Percentiles rank a stretch among this genome's conserved stretches.
These are phyloP conservation scores for Brassicogethes aeneus DNA, from an alignment of 2,888 invertebrate species.

Conservation along the genomic window DNA sequence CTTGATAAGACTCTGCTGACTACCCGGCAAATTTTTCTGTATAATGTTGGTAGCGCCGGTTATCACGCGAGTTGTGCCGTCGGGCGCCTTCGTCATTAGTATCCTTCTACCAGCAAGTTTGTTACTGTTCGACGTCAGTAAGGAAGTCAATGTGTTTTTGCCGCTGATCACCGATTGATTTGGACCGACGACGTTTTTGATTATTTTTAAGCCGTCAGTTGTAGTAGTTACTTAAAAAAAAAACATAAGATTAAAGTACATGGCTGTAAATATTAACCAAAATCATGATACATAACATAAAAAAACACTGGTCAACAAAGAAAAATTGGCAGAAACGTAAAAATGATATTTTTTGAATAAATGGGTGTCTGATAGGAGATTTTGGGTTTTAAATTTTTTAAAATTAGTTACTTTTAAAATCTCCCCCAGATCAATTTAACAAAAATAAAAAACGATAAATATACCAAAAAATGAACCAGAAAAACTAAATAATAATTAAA, in stretches of 20 bases:
- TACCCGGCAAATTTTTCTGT: slow-evolving; percentile 39
- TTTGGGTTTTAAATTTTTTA: too few relatives aligned
- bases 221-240: slow-evolving; percentile 22
- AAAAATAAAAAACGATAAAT: slow-evolving; percentile 6
- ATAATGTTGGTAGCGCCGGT: slow-evolving; percentile 49
- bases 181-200: slow-evolving; percentile 56
- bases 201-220: slow-evolving; percentile 54
- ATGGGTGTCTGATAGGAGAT: too few relatives aligned
- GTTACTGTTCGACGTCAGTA: slow-evolving; percentile 52
- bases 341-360: too few relatives aligned
- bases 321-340: too few relatives aligned
- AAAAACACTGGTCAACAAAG: slow-evolving; percentile 9
- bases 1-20: slow-evolving; percentile 44
- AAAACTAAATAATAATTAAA: slow-evolving; percentile 15
- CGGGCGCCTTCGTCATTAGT: slow-evolving; percentile 67
- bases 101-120: slow-evolving; percentile 61
- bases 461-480: slow-evolving; percentile 12
- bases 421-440: too few relatives aligned
- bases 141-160: slow-evolving; percentile 58
- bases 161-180: slow-evolving; percentile 43
- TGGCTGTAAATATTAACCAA: too few relatives aligned
- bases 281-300: too few relatives aligned
- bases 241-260: slow-evolving; percentile 1
- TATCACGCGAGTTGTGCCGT: slow-evolving; percentile 57
- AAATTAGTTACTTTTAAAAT: too few relatives aligned